Evolutionary conservation across 2,888 invertebrate species (phyloP), one percentile per base, ranked within the genome.

Genomic region (Branchellion lobata): DNA sequence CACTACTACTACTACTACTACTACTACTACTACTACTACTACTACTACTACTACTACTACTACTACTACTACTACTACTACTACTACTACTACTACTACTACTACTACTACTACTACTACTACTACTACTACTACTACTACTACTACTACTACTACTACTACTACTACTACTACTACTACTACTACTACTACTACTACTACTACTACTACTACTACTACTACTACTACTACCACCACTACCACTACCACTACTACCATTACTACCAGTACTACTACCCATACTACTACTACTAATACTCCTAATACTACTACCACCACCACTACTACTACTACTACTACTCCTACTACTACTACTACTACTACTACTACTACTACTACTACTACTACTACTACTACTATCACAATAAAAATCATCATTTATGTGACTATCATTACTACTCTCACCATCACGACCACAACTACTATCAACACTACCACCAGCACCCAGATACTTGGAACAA

Each of bases 11-110:
- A 71, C 71, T 71, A 71, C 71, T 71, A 71, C 71, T 71, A 71
- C 71, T 71, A 71, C 71, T 71, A 71, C 71, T 71, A 71, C 71
- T 71, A 71, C 71, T 71, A 71, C 71, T 33, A 71, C 71, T 71
- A 71, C 71, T 71, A 71, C 71, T 71, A 71, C 71, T 71, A 71
- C 71, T 71, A 71, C 71, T 71, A 33, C 71, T 31, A 71, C 71
- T 71, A 71, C 29, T 71, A 29, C 24, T 8, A 29, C 65, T 65
- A 27, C 24, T 11, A 65, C 65, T 29, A 65, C 24, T 5, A 33
- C 31, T 29, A 21, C 27, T 65, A 65, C 65, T 65, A 65, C 65
- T 65, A 65, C n/a, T 65, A 21, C n/a, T 65, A 65, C 8, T 65
- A 65, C 65, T 65, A 65, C 65, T 65, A 65, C 40, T 40, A 40